Base-by-base conservation (phyloP, 2,888 invertebrate genomes). In the Phania funesta region DNA sequence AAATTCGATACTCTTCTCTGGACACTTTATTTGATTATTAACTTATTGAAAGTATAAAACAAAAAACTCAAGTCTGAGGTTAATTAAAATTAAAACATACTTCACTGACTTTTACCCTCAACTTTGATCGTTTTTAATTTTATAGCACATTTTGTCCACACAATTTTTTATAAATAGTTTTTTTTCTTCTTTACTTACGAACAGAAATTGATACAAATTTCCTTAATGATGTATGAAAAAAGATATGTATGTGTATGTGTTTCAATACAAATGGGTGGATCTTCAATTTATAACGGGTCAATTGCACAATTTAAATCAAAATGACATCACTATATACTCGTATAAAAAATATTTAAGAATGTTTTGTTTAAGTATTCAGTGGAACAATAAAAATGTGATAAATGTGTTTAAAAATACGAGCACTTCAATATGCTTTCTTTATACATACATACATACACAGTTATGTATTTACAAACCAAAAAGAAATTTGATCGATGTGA, bases 131-230 rank as follows among this genome's bases (percentile, higher is more conserved):
- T 58, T 65, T 71, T 71, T 46, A 74, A 56, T 74, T 60, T 18
- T 62, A 48, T 60, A 50, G n/a, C 16, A 16, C 26, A 52, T 32
- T 44, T 54, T 32, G n/a, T 46, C 26, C 29, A 44, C n/a, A n/a
- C n/a, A 7, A 11, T 29, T 22, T 22, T 50, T 41, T 41, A 41
- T 41, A n/a, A 5, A 16, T 4, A 41, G 22, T 32, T 32, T 32
- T 24, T 48, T 48, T 38, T 52, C 11, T 24, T 50, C 16, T 35
- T 48, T 20, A 26, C 11, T 38, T 41, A 35, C 35, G 62, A 73
- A 60, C 58, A 80, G 81, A 81, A 81, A 81, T 81, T 81, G 76
- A 81, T 81, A 81, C 65, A 73, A 73, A 77, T 81, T 77, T 81
- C 46, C 71, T 75, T 81, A 73, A 77, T 77, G 62, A 62, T 77